These are phyloP conservation scores for Diarsia rubi DNA, from an alignment of 2,888 invertebrate species.

Conservation along the genomic window DNA sequence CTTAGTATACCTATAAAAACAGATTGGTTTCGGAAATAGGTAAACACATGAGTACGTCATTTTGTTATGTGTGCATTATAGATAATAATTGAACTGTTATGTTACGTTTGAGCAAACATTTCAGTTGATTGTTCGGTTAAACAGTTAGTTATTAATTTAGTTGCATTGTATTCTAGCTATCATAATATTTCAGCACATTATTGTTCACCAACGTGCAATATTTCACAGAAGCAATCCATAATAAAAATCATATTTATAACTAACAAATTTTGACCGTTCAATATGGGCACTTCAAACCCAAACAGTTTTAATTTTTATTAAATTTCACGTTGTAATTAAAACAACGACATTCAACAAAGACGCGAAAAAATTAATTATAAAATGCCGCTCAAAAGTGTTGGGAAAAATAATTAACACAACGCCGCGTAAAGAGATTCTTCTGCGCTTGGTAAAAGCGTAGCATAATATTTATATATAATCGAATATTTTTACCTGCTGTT, in stretches of 20 bases:
- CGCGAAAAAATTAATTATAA: constrained; percentile 42
- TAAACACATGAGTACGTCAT: background rate
- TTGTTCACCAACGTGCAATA: background rate
- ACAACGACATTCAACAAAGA: constrained; percentile 27
- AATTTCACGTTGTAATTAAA: constrained; percentile 35
- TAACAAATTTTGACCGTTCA: constrained; percentile 18
- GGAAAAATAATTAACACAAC: constrained; percentile 42
- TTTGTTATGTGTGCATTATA: background rate
- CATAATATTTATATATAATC: too few species aligned
- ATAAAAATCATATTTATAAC: background rate
- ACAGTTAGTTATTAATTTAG: background rate
- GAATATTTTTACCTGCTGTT: constrained; percentile 31
- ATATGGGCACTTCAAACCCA: constrained; percentile 2
- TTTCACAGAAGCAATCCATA: background rate
- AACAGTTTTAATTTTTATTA: constrained; percentile 14
- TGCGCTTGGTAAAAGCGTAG: constrained; percentile 23
- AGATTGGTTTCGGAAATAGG: background rate
- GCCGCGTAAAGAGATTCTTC: constrained; percentile 40
- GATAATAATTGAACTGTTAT: background rate
- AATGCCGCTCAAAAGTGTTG: constrained; percentile 41
- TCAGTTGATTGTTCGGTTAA: background rate
- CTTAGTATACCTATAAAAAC: too few species aligned
- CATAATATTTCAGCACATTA: background rate
- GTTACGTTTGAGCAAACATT: background rate
- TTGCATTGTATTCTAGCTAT: too few species aligned